Evolutionary conservation across 2,888 invertebrate genomes (phyloP).

Genomic region (Sinopyrophorus schimmeli): DNA sequence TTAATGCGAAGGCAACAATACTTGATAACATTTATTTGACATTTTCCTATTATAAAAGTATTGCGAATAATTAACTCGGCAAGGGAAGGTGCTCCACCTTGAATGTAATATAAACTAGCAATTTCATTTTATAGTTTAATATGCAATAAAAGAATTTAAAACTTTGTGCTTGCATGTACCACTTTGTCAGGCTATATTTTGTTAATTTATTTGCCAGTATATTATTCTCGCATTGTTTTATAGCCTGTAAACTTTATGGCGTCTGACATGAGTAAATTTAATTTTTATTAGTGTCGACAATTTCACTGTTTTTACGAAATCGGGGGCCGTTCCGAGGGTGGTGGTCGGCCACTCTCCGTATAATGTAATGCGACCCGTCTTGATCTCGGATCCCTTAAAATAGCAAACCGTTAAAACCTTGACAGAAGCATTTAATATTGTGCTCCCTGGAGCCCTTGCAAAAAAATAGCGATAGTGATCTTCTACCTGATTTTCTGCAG

Average conservation of each 20-base stretch:
- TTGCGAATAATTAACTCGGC: neutral
- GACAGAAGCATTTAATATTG: too few species aligned
- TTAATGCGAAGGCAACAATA: constrained; percentile 5
- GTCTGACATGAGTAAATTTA: constrained; percentile 9
- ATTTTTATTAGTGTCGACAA: constrained; percentile 14
- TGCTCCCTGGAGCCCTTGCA: too few species aligned
- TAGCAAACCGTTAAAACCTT: too few species aligned
- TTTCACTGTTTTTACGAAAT: constrained; percentile 3
- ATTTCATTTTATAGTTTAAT: constrained; percentile 11
- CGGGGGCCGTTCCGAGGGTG: too few species aligned
- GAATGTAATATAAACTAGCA: constrained; percentile 7
- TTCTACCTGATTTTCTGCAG: too few species aligned
- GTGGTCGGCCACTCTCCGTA: too few species aligned
- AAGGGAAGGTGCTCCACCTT: constrained; percentile 1
- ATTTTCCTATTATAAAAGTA: neutral
- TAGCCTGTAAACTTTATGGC: constrained; percentile 14
- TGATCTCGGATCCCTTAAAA: too few species aligned
- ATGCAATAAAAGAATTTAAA: constrained; percentile 21
- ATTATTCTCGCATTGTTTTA: constrained; percentile 11
- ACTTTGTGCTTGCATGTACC: constrained; percentile 20
- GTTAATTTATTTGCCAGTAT: constrained; percentile 15
- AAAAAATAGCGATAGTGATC: too few species aligned
- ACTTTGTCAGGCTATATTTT: constrained; percentile 14
- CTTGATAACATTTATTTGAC: constrained; percentile 3
- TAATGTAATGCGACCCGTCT: too few species aligned